A percentile compares a stretch with the other conserved stretches of the same genome.
Conservation (phyloP, 1,140 invertebrate species). For the Brachionus koreanus region DNA sequence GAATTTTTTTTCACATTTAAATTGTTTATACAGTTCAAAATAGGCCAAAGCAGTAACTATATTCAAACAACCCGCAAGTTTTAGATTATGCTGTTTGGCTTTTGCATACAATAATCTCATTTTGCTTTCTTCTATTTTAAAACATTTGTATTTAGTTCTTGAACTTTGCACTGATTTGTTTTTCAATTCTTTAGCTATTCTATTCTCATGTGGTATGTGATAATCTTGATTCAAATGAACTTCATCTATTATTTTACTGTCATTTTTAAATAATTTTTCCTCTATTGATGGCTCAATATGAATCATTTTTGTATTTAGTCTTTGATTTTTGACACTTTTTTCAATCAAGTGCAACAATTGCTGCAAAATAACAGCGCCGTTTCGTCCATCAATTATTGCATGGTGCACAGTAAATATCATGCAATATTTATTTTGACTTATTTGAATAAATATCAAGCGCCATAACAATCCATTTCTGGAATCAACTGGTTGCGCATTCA, state of each 20-base stretch:
- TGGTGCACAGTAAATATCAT: slow-evolving; percentile 6
- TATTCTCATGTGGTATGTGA: slow-evolving; percentile 3
- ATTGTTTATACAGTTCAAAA: slow-evolving; percentile 1
- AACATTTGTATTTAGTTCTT: background rate
- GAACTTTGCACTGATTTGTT: background rate
- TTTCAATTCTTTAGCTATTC: background rate
- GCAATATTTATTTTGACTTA: background rate
- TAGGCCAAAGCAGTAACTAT: background rate
- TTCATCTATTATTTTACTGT: background rate
- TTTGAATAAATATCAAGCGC: background rate
- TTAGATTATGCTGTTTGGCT: background rate
- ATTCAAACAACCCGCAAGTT: background rate
- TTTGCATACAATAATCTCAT: background rate
- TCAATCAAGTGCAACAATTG: slow-evolving; percentile 2
- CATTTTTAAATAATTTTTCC: slow-evolving; percentile 4
- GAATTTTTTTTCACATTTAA: background rate
- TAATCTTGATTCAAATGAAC: background rate
- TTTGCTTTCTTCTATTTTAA: background rate
- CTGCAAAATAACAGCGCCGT: slow-evolving; percentile 2
- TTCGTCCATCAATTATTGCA: slow-evolving; percentile 12
- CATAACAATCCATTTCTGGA: background rate
- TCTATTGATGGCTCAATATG: background rate
- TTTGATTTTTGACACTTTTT: background rate
- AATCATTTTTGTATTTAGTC: background rate
- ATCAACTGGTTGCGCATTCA: background rate